Evolutionary conservation across 2,113 vertebrate genomes (phyloP).

Genomic region (Calonectris borealis): DNA sequence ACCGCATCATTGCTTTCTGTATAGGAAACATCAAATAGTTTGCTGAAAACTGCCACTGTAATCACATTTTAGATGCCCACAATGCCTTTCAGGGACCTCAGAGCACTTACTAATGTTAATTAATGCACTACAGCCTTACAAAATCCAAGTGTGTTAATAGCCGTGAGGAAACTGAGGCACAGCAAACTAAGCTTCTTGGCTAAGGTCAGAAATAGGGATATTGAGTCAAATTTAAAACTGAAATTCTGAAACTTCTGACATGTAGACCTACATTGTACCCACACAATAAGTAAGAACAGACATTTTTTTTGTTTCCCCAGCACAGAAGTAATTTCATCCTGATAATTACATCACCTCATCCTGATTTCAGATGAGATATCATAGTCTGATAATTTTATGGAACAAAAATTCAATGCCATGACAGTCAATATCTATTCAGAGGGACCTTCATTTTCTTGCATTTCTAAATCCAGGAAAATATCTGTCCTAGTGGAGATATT

Average conservation of each 20-base stretch:
- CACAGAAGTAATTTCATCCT: background rate
- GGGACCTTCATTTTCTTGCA: background rate
- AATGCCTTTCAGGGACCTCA: background rate
- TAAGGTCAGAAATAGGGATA: background rate
- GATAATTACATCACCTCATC: background rate
- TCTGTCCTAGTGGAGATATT: background rate
- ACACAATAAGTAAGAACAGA: background rate
- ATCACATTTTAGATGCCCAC: background rate
- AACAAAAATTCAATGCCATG: background rate
- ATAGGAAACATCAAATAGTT: background rate
- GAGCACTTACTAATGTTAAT: background rate
- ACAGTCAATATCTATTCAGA: background rate
- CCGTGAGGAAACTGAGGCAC: background rate
- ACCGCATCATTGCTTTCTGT: background rate
- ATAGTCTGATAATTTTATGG: background rate
- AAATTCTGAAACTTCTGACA: background rate
- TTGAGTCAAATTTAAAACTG: background rate
- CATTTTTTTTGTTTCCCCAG: background rate
- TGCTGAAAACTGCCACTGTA: background rate
- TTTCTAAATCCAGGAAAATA: slow-evolving; percentile 1
- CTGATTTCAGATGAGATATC: background rate
- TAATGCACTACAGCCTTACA: background rate
- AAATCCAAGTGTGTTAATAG: background rate
- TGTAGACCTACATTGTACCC: background rate
- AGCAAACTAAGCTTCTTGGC: background rate